phyloP scores from a whole-genome alignment of 2,797 vertebrate species.

The Sebastes steindachneri region DNA sequence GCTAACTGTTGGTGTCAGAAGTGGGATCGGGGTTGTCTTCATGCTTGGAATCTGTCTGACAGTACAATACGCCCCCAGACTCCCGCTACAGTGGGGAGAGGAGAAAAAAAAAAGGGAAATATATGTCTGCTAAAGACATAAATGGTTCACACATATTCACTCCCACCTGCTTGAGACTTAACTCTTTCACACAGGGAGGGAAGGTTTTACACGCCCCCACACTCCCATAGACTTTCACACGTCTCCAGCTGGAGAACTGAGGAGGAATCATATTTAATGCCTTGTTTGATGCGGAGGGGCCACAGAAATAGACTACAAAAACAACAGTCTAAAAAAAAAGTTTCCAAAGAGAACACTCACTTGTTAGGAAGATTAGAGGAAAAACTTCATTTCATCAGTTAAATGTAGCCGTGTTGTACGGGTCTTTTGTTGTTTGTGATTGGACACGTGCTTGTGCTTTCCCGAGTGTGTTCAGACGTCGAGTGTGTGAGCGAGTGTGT shows the following conservation, averaged over 20 bases:
- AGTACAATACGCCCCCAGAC: constrained; percentile 79
- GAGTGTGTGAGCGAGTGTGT: constrained; percentile 50
- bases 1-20: constrained; percentile 79
- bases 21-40: constrained; percentile 75
- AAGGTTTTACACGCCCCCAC: constrained; percentile 81
- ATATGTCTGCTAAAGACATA: constrained; percentile 81
- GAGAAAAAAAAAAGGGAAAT: constrained; percentile 42
- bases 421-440: constrained; percentile 38
- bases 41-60: constrained; percentile 81
- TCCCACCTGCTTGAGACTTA: constrained; percentile 85
- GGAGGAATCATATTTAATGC: constrained; percentile 82
- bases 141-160: constrained; percentile 83
- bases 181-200: constrained; percentile 81
- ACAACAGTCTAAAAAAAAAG: constrained; percentile 60
- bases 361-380: constrained; percentile 61
- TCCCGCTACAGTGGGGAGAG: constrained; percentile 61
- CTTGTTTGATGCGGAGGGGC: constrained; percentile 74
- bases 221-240: constrained; percentile 83
- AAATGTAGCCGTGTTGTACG: constrained; percentile 31
- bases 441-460: constrained; percentile 39
- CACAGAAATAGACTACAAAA: constrained; percentile 76
- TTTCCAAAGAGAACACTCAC: constrained; percentile 56
- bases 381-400: constrained; percentile 58
- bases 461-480: constrained; percentile 33
- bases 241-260: constrained; percentile 81